Conservation (phyloP, 1,140 invertebrate species). For the Trichomalopsis sarcophagae region DNA sequence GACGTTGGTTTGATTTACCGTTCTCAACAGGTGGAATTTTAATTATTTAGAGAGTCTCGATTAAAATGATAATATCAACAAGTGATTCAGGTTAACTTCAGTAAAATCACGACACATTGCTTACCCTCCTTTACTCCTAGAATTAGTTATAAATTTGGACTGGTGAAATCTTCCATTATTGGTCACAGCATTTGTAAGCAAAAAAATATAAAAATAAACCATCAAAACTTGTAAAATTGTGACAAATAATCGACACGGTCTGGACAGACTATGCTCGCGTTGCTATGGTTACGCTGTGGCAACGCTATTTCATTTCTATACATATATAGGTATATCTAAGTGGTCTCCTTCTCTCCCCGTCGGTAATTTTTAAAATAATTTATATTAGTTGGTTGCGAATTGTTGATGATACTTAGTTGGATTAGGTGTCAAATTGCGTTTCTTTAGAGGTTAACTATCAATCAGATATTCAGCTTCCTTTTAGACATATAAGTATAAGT, state of each 20-base stretch:
- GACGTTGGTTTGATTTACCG: no score
- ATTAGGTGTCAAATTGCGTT: no score
- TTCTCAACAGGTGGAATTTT: no score
- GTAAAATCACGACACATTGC: constrained; percentile 55
- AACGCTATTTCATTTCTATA: neutral
- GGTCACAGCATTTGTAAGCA: constrained; percentile 2
- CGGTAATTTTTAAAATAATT: no score
- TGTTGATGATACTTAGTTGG: no score
- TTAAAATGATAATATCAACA: constrained; percentile 26
- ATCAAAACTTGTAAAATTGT: constrained; percentile 28
- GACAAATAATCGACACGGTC: constrained; percentile 35
- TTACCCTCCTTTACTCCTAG: constrained; percentile 74
- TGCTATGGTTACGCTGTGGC: constrained; percentile 54
- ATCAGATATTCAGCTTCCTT: no score
- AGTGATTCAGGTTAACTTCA: constrained; percentile 16
- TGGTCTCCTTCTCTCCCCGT: no score
- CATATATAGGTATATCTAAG: no score
- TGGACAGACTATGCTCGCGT: constrained; percentile 22
- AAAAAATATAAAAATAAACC: constrained; percentile 55
- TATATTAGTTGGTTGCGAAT: no score
- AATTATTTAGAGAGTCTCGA: neutral
- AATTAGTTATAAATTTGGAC: constrained; percentile 72
- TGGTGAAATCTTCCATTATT: constrained; percentile 72
- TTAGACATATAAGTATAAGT: no score
- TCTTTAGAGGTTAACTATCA: no score